Evolutionary conservation across 2,888 invertebrate genomes (phyloP).

Genomic region (Dione juno): DNA sequence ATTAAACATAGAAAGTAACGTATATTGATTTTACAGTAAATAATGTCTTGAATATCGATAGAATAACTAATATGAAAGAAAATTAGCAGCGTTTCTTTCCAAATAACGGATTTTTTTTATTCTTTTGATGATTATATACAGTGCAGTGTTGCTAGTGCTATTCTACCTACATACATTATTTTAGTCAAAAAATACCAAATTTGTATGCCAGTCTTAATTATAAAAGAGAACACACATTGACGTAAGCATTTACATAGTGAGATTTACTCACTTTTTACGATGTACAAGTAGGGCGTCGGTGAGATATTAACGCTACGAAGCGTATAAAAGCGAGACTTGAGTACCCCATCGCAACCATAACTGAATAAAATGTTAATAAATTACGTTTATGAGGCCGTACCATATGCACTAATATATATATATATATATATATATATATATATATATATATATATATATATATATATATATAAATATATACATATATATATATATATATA

Average conservation of each 20-base stretch:
- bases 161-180: background rate
- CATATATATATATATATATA: too few relatives aligned
- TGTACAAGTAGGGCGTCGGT: background rate
- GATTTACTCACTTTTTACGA: conserved; percentile 1
- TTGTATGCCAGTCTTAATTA: background rate
- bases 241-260: background rate
- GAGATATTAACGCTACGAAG: conserved; percentile 28
- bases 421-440: too few relatives aligned
- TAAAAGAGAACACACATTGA: background rate
- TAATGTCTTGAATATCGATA: too few relatives aligned
- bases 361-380: conserved; percentile 1
- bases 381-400: background rate
- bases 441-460: too few relatives aligned
- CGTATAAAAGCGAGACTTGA: conserved; percentile 27
- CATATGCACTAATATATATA: too few relatives aligned
- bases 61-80: too few relatives aligned
- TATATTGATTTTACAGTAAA: too few relatives aligned
- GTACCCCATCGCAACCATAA: conserved; percentile 2
- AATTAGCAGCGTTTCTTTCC: too few relatives aligned
- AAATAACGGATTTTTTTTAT: too few relatives aligned
- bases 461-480: background rate
- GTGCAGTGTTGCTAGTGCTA: too few relatives aligned
- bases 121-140: too few relatives aligned
- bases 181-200: background rate
- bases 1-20: too few relatives aligned